These are phyloP conservation scores for Festucalex cinctus DNA, from an alignment of 2,113 vertebrate species.

Conservation along the genomic window DNA sequence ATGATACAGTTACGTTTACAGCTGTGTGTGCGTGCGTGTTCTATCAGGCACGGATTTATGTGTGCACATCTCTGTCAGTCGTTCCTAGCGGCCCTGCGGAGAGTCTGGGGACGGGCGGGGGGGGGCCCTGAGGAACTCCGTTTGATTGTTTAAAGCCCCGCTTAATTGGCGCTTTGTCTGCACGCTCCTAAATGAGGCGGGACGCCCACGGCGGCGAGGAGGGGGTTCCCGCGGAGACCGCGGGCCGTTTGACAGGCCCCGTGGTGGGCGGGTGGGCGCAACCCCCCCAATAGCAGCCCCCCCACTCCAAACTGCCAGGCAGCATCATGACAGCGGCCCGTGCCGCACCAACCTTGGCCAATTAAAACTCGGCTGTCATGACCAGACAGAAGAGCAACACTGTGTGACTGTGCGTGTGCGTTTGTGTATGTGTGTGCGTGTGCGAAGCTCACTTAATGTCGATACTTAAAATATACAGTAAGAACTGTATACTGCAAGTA, in stretches of 20 bases:
- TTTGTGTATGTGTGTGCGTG: not conserved
- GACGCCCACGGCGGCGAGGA: constrained; percentile 63
- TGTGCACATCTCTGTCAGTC: constrained; percentile 48
- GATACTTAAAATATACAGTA: constrained; percentile 8
- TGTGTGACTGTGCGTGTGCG: constrained; percentile 19
- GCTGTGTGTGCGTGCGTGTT: constrained; percentile 19
- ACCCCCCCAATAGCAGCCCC: constrained; percentile 68
- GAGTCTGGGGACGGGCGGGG: constrained; percentile 44
- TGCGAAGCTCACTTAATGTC: no score
- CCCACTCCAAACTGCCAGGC: constrained; percentile 76
- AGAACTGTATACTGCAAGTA: no score
- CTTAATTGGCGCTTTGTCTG: constrained; percentile 82
- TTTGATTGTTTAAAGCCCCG: constrained; percentile 79
- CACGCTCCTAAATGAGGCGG: constrained; percentile 75
- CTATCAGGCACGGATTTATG: not conserved
- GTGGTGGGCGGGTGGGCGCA: constrained; percentile 70
- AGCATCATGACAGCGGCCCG: constrained; percentile 75
- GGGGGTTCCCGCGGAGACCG: constrained; percentile 71
- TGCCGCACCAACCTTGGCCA: constrained; percentile 76
- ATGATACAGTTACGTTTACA: constrained; percentile 43
- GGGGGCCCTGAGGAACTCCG: constrained; percentile 68
- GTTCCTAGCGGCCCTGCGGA: constrained; percentile 61
- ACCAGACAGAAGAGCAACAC: constrained; percentile 85
- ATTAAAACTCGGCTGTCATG: constrained; percentile 89
- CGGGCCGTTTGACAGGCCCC: constrained; percentile 75